Percentiles rank a stretch among this genome's conserved stretches.
These are phyloP conservation scores for Caenorhabditis macrosperma DNA, from an alignment of 2,888 invertebrate genomes.

Conservation along the genomic window DNA sequence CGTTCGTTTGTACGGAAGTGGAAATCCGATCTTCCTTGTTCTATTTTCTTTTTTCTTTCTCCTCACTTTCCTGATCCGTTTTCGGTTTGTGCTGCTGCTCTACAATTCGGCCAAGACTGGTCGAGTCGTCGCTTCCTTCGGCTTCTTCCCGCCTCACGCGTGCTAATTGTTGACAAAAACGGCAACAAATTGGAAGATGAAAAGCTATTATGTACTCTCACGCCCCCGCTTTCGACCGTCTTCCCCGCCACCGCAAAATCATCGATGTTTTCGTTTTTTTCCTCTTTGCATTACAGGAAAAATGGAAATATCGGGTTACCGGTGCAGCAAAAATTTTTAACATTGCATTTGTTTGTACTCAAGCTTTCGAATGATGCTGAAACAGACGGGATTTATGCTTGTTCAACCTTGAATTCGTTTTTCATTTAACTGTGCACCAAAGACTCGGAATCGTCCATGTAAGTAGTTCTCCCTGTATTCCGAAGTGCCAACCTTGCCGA, in stretches of 20 bases:
- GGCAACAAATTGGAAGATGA: conserved; percentile 39
- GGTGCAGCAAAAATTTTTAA: not conserved
- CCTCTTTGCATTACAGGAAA: not conserved
- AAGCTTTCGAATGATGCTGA: not conserved
- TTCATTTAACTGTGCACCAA: too few relatives aligned
- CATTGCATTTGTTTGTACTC: not conserved
- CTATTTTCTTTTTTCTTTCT: conserved; percentile 13
- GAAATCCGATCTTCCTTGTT: conserved; percentile 44
- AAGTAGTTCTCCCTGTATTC: not conserved
- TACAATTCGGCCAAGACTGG: conserved; percentile 31
- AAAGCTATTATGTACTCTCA: conserved; percentile 46
- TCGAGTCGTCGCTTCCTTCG: conserved; percentile 9
- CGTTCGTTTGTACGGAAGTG: conserved; percentile 36
- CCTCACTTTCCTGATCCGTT: conserved; percentile 25
- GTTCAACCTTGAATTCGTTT: too few relatives aligned
- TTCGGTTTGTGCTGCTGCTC: conserved; percentile 34
- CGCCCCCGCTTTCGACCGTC: conserved; percentile 7
- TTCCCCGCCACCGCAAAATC: not conserved
- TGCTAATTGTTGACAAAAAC: conserved; percentile 38
- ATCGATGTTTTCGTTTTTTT: conserved; percentile 2
- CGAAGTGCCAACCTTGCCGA: conserved; percentile 26
- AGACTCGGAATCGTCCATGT: too few relatives aligned
- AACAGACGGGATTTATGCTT: not conserved
- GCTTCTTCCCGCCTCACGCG: conserved; percentile 20
- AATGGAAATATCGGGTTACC: not conserved